Base-by-base conservation (phyloP, 1,140 invertebrate species). In the Coelopa frigida region DNA sequence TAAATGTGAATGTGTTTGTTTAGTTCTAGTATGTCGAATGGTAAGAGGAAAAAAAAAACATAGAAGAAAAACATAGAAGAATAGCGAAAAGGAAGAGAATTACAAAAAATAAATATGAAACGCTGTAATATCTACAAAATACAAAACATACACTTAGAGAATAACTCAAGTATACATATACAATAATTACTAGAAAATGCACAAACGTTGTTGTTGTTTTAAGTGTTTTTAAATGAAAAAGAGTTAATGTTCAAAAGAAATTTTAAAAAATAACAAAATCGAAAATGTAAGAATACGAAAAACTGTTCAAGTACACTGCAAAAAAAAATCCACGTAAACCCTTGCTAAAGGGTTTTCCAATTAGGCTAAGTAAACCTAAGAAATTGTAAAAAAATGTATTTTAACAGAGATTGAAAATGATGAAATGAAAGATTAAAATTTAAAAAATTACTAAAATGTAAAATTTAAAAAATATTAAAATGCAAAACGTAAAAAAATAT, bases 241-340 rank as follows among this genome's bases (percentile, higher is more conserved):
- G 20, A 3, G 8, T 33, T 14, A 42, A 23, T 40, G 18, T 23
- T 15, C 12, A 27, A 27, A 17, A 41, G 26, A 39, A 36, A 7
- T n/a, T 21, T 32, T 21, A 15, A 41, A 26, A 12, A 26, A 24
- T 26, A 29, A 29, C 18, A 17, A 18, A 18, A 29, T 42, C 33
- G 20, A 42, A 42, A 24, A 31, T 31, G 27, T 8, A 38, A 22
- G 24, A 8, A 38, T 22, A 38, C 17, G 24, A 38, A 38, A 21
- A 22, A 4, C 21, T n/a, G 14, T 42, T 14, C 33, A 29, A 42
- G 27, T 42, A n/a, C n/a, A n/a, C n/a, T n/a, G n/a, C n/a, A n/a
- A n/a, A n/a, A n/a, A n/a, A n/a, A n/a, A n/a, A n/a, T n/a, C n/a
- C n/a, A n/a, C n/a, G n/a, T n/a, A n/a, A n/a, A n/a, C n/a, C n/a